Percentiles rank a stretch among this genome's conserved stretches.
Evolutionary conservation across 2,888 invertebrate genomes (phyloP).

Genomic region (Thymelicus acteon): DNA sequence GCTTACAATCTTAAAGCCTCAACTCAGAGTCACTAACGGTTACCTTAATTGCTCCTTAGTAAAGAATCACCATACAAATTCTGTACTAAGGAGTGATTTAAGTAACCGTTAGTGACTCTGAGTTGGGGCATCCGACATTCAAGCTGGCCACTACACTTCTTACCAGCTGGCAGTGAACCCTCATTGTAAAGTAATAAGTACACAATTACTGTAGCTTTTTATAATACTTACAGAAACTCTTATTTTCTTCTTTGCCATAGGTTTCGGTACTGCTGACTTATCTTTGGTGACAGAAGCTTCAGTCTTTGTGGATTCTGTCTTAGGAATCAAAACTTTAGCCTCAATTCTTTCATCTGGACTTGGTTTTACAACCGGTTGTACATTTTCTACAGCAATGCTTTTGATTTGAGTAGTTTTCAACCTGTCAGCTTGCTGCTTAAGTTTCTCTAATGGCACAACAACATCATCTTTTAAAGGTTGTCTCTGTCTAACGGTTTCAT

Average conservation of each 20-base stretch:
- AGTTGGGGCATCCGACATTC: no score
- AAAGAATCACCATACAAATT: no score
- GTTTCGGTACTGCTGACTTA: slow-evolving; percentile 54
- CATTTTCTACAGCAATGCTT: slow-evolving; percentile 15
- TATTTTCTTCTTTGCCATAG: slow-evolving; percentile 73
- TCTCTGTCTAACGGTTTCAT: slow-evolving; percentile 36
- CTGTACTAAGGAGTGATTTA: no score
- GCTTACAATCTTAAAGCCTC: no score
- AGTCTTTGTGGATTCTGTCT: not conserved
- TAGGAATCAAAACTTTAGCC: slow-evolving; percentile 5
- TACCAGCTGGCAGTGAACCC: not conserved
- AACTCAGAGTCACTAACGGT: no score
- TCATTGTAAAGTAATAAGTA: no score
- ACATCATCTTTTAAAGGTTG: slow-evolving; percentile 43
- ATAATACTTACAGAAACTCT: slow-evolving; percentile 66
- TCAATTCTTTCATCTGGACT: not conserved
- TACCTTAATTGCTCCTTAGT: no score
- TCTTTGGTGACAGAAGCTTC: slow-evolving; percentile 14
- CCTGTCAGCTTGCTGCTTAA: slow-evolving; percentile 41
- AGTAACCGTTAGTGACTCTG: no score
- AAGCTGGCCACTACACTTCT: not conserved
- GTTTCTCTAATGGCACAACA: slow-evolving; percentile 48
- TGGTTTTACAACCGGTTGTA: not conserved
- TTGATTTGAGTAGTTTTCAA: slow-evolving; percentile 33
- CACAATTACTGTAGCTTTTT: not conserved